phyloP scores from a whole-genome alignment of 2,113 vertebrate genomes.

The Monopterus albus region DNA sequence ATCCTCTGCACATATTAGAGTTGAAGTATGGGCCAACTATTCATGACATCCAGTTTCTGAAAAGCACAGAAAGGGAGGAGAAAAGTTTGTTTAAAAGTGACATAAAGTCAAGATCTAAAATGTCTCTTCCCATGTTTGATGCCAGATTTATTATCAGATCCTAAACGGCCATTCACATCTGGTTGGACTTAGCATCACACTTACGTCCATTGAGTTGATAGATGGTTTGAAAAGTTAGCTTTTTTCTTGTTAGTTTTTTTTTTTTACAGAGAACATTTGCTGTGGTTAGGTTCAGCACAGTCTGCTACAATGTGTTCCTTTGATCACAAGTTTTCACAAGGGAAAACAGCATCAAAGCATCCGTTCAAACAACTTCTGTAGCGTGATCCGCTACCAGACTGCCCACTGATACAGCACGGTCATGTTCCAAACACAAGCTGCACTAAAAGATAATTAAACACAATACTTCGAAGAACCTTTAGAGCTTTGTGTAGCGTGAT shows the following conservation, averaged over 20 bases:
- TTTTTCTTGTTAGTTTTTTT: not conserved
- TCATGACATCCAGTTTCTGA: conserved; percentile 13
- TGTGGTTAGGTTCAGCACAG: not conserved
- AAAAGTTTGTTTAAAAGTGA: too few species aligned
- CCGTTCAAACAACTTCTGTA: conserved; percentile 31
- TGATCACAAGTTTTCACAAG: conserved; percentile 30
- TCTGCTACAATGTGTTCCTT: conserved; percentile 10
- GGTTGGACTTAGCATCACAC: too few species aligned
- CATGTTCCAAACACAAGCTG: not conserved
- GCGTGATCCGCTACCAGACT: not conserved
- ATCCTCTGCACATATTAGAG: conserved; percentile 32
- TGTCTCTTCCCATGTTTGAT: not conserved
- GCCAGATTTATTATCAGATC: too few species aligned
- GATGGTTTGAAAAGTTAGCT: not conserved
- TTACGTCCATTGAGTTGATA: not conserved
- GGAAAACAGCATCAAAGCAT: conserved; percentile 35
- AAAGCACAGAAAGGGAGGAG: not conserved
- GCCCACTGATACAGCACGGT: not conserved
- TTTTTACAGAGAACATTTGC: not conserved
- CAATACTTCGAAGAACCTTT: not conserved
- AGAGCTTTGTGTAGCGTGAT: too few species aligned
- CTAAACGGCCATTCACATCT: too few species aligned
- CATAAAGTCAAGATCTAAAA: too few species aligned
- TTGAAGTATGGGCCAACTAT: conserved; percentile 46
- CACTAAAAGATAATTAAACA: not conserved